Evolutionary conservation across 53 echinoderm and acorn worm genomes (phyloP).

Genomic region (Zoroaster sp.): DNA sequence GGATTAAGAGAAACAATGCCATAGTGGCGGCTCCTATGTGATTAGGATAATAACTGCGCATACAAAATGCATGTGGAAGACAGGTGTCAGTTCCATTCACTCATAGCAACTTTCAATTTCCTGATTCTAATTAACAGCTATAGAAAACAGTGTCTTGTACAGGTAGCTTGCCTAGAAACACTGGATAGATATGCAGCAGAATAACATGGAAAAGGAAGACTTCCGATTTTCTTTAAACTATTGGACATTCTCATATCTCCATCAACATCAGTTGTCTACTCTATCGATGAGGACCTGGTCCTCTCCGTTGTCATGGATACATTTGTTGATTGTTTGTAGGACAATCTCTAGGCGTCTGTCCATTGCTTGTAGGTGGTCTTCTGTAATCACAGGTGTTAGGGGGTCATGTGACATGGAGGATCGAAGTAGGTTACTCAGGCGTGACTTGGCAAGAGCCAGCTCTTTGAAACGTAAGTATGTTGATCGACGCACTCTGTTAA

Average conservation of each 20-base stretch:
- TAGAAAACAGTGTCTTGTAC: background rate
- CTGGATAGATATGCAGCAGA: background rate
- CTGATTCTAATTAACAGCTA: background rate
- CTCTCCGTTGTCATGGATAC: conserved; percentile 59
- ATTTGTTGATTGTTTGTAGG: conserved; percentile 57
- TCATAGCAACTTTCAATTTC: no score
- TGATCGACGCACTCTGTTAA: conserved; percentile 50
- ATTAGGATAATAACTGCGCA: no score
- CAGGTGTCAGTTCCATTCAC: no score
- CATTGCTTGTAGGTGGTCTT: conserved; percentile 61
- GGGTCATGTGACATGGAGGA: conserved; percentile 69
- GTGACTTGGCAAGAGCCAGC: conserved; percentile 18
- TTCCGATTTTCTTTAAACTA: background rate
- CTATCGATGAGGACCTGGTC: conserved; percentile 65
- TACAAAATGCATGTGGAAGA: no score
- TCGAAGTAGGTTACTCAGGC: conserved; percentile 69
- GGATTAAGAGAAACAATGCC: no score
- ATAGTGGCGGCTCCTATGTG: no score
- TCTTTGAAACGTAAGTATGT: conserved; percentile 45
- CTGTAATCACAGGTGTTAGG: conserved; percentile 80
- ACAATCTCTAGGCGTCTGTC: conserved; percentile 71
- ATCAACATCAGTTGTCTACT: background rate
- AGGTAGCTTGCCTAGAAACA: background rate
- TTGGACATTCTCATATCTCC: background rate
- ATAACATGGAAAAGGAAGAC: background rate